phyloP scores from a whole-genome alignment of 1,140 invertebrate species.

The Neuroterus valhalla region DNA sequence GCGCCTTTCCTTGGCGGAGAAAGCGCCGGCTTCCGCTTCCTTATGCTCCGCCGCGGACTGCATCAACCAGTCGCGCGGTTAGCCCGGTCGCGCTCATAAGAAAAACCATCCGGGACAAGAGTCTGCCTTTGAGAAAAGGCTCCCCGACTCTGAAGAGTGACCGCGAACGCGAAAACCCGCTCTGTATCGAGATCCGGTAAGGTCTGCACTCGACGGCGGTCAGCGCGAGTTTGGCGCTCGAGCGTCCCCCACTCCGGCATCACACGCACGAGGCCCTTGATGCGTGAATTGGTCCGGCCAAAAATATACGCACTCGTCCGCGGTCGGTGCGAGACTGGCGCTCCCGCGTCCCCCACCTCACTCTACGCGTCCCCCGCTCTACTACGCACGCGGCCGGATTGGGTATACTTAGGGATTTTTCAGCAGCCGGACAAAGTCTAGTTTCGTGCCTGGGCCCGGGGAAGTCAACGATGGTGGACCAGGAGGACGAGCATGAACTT shows the following conservation, averaged over 20 bases:
- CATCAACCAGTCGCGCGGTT: conserved; percentile 75
- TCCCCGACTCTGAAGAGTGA: conserved; percentile 14
- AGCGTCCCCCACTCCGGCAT: not conserved
- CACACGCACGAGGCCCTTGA: conserved; percentile 14
- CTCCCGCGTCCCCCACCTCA: conserved; percentile 41
- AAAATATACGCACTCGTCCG: not conserved
- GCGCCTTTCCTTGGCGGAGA: conserved; percentile 72
- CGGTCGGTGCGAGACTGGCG: conserved; percentile 36
- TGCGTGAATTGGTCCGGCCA: conserved; percentile 34
- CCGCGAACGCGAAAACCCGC: conserved; percentile 39
- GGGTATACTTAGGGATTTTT: too few species aligned
- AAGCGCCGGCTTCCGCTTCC: conserved; percentile 74
- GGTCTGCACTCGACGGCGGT: conserved; percentile 37
- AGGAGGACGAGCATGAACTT: not conserved
- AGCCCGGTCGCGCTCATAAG: conserved; percentile 71
- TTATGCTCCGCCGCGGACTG: conserved; percentile 73
- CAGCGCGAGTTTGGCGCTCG: conserved; percentile 4
- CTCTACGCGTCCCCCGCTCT: not conserved
- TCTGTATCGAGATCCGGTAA: not conserved
- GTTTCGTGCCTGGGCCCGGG: too few species aligned
- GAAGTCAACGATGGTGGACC: not conserved
- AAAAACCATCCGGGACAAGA: conserved; percentile 58
- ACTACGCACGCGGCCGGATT: too few species aligned
- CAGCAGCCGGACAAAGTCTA: too few species aligned
- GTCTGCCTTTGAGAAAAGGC: conserved; percentile 33